These are phyloP conservation scores for Elephas maximus DNA, from an alignment of 2,113 vertebrate genomes.

Conservation along the genomic window DNA sequence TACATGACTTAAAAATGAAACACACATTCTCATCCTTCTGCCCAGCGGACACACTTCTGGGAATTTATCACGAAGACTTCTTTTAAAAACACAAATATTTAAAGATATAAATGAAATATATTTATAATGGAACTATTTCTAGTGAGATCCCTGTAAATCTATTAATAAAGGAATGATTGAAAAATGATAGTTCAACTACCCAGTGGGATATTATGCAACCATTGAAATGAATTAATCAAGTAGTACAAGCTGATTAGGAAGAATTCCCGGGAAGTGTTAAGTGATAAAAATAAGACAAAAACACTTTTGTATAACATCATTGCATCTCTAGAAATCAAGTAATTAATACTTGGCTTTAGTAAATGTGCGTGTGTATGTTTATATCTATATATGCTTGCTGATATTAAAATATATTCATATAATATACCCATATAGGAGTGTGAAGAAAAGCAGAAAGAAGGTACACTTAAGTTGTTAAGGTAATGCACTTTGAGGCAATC, in stretches of 20 bases:
- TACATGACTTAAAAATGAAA: conserved; percentile 4
- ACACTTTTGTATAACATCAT: not conserved
- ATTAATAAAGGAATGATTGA: not conserved
- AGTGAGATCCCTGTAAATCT: not conserved
- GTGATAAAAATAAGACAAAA: not conserved
- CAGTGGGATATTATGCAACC: not conserved
- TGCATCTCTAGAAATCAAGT: not conserved
- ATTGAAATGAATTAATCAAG: not conserved
- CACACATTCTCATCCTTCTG: not conserved
- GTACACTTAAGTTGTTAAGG: not conserved
- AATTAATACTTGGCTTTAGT: not conserved
- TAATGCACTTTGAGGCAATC: not conserved
- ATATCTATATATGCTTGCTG: not conserved
- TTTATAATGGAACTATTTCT: not conserved
- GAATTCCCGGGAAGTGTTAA: not conserved
- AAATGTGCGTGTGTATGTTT: not conserved
- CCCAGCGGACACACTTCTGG: not conserved
- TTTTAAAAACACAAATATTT: not conserved
- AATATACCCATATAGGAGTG: not conserved
- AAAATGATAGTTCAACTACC: not conserved
- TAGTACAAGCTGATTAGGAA: not conserved
- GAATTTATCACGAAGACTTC: not conserved
- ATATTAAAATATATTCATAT: not conserved
- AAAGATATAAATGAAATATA: not conserved
- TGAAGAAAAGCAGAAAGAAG: not conserved